phyloP scores from a whole-genome alignment of 2,113 vertebrate genomes.

The Todiramphus saurophagus region DNA sequence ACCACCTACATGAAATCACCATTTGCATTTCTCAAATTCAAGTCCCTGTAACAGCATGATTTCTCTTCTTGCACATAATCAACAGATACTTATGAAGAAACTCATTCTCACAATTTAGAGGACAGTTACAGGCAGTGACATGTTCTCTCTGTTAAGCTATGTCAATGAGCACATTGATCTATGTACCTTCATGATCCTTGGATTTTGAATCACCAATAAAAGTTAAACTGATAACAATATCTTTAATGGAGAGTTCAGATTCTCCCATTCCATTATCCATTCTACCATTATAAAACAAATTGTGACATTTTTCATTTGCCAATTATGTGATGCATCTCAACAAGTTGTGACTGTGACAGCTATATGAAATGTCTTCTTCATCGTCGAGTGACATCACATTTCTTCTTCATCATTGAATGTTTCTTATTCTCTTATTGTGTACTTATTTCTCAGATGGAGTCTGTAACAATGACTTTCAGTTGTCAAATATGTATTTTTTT shows the following conservation, averaged over 20 bases:
- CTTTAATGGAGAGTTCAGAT: neutral
- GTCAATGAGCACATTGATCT: neutral
- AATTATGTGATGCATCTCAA: neutral
- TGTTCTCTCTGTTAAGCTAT: neutral
- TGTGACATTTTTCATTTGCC: neutral
- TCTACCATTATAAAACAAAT: neutral
- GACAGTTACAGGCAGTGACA: neutral
- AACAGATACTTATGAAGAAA: neutral
- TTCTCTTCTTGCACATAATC: neutral
- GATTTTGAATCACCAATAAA: neutral
- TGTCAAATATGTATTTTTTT: neutral
- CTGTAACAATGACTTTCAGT: neutral
- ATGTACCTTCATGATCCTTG: neutral
- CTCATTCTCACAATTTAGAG: neutral
- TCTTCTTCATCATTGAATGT: accelerated
- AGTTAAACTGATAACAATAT: neutral
- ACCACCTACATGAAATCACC: neutral
- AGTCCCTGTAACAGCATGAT: neutral
- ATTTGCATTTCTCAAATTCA: neutral
- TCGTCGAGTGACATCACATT: accelerated
- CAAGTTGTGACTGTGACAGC: neutral
- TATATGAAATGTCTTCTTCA: neutral
- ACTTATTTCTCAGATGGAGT: neutral
- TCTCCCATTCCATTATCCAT: neutral
- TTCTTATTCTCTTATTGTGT: neutral